These are phyloP conservation scores for Nephrotoma guestfalica DNA, from an alignment of 2,888 invertebrate species.

Conservation along the genomic window DNA sequence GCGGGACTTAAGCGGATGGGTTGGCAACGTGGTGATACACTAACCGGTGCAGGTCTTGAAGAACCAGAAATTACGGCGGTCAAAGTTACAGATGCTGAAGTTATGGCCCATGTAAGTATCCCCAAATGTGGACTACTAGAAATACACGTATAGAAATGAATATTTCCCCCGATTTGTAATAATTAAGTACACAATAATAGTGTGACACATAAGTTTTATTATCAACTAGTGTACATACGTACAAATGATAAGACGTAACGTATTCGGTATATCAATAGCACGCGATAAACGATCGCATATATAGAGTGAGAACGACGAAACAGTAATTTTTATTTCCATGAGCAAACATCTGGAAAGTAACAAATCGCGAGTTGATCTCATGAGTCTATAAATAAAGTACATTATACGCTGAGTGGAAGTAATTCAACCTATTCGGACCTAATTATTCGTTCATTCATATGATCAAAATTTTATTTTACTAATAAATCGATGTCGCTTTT, in stretches of 20 bases:
- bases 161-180: not conserved
- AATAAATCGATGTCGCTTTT: not conserved
- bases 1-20: not conserved
- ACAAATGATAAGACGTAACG: not conserved
- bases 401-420: not conserved
- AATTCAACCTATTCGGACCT: not conserved
- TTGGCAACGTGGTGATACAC: not conserved
- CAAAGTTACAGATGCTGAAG: constrained; percentile 1
- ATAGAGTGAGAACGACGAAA: not conserved
- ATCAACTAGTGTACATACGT: not conserved
- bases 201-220: not conserved
- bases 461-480: not conserved
- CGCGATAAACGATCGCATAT: not conserved
- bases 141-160: not conserved
- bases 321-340: not conserved
- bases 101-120: not conserved
- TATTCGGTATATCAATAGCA: not conserved
- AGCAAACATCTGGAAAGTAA: not conserved
- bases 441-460: not conserved
- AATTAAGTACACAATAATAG: not conserved
- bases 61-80: not conserved
- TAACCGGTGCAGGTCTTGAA: constrained; percentile 2
- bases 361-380: not conserved
- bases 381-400: not conserved
- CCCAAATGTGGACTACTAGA: not conserved